A percentile compares a stretch with the other conserved stretches of the same genome.
phyloP scores from a whole-genome alignment of 2,797 vertebrate genomes.

The Hydrolagus colliei region DNA sequence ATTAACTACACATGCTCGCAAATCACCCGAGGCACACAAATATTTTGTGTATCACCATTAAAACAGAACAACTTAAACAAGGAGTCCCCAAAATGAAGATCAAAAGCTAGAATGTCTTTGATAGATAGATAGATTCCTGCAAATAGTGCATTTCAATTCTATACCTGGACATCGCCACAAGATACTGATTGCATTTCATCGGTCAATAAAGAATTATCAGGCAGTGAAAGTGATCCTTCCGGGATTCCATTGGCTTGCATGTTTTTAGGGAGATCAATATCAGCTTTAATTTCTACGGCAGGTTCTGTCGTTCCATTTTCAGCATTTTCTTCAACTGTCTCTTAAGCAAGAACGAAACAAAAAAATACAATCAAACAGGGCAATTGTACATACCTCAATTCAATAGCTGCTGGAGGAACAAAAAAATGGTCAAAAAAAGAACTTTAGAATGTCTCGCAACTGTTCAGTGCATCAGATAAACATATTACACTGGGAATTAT shows the following conservation, averaged over 20 bases:
- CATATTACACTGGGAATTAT: background rate
- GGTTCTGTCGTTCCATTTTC: slow-evolving; percentile 38
- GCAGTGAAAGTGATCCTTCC: background rate
- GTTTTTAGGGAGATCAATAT: slow-evolving; percentile 54
- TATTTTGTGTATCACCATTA: background rate
- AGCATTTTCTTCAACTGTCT: slow-evolving; percentile 49
- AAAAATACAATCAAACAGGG: slow-evolving; percentile 17
- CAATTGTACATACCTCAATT: background rate
- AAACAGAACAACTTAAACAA: background rate
- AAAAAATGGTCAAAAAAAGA: background rate
- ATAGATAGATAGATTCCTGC: background rate
- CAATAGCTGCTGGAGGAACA: background rate
- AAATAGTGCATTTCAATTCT: slow-evolving; percentile 5
- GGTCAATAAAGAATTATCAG: background rate
- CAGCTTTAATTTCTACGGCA: slow-evolving; percentile 43
- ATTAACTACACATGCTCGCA: background rate
- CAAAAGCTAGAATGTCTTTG: background rate
- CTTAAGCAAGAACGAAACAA: slow-evolving; percentile 43
- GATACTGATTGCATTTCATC: slow-evolving; percentile 85
- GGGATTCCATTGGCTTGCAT: slow-evolving; percentile 82
- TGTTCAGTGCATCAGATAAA: background rate
- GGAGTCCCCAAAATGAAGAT: background rate
- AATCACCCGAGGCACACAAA: background rate
- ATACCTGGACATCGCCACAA: slow-evolving; percentile 85
- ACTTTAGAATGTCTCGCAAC: background rate